phyloP scores from a whole-genome alignment of 2,797 vertebrate genomes.

The Melanotaenia maccullochi region DNA sequence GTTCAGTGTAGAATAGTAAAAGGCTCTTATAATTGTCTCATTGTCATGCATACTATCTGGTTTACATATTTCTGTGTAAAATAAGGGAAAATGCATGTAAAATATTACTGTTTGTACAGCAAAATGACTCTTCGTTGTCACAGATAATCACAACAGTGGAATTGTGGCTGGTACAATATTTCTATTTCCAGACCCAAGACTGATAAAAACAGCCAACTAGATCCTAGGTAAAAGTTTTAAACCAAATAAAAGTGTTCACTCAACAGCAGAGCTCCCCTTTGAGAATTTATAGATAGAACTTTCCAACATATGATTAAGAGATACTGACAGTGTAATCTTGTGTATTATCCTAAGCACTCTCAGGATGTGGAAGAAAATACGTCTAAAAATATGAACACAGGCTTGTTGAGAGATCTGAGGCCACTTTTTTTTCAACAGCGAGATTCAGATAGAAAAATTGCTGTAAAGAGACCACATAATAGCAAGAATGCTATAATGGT shows the following conservation, averaged over 20 bases:
- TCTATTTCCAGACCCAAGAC: neutral
- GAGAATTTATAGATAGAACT: conserved; percentile 19
- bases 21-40: conserved; percentile 15
- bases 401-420: conserved; percentile 22
- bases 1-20: conserved; percentile 7
- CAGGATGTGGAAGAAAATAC: conserved; percentile 17
- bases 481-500: conserved; percentile 28
- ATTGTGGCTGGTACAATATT: conserved; percentile 8
- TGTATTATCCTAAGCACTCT: conserved; percentile 27
- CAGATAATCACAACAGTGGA: conserved; percentile 9
- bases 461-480: conserved; percentile 36
- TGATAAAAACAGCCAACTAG: neutral
- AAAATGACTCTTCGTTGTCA: neutral
- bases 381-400: conserved; percentile 25
- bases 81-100: conserved; percentile 8
- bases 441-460: conserved; percentile 36
- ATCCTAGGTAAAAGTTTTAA: neutral
- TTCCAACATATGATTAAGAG: conserved; percentile 18
- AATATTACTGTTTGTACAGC: conserved; percentile 4
- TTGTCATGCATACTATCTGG: neutral
- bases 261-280: conserved; percentile 6
- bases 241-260: conserved; percentile 9
- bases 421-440: conserved; percentile 1
- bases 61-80: conserved; percentile 5
- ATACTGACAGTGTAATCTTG: conserved; percentile 7